A percentile compares a stretch with the other conserved stretches of the same genome.
Evolutionary conservation across 2,113 vertebrate species (phyloP).

Genomic region (Arenaria interpres): DNA sequence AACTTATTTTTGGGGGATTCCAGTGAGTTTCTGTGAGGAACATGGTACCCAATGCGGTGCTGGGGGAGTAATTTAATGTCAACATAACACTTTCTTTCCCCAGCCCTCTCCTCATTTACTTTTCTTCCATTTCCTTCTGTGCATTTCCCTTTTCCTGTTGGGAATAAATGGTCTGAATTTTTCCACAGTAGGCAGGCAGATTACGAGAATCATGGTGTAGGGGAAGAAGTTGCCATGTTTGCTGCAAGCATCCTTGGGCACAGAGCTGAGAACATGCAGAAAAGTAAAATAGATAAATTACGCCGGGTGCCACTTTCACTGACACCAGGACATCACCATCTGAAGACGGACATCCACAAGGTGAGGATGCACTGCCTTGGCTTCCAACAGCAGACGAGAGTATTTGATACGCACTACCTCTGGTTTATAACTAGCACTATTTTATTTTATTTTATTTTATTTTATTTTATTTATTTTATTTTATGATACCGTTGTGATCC

Average conservation of each 20-base stretch:
- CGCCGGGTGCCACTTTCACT: background rate
- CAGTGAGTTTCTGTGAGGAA: background rate
- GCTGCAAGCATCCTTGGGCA: background rate
- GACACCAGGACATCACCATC: background rate
- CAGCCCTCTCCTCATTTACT: background rate
- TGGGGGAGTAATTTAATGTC: background rate
- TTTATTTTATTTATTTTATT: background rate
- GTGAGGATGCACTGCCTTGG: background rate
- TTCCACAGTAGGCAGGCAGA: background rate
- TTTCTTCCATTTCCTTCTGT: background rate
- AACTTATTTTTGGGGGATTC: background rate
- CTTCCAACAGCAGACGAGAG: background rate
- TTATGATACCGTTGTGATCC: background rate
- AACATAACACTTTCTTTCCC: background rate
- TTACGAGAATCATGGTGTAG: background rate
- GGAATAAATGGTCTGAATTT: background rate
- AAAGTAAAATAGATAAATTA: background rate
- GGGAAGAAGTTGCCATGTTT: background rate
- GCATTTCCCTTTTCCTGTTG: background rate
- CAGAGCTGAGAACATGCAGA: background rate
- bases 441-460: background rate
- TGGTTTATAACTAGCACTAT: background rate
- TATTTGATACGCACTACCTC: fast-evolving
- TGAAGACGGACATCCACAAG: background rate
- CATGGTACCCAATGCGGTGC: fast-evolving